Percentiles rank a stretch among this genome's conserved stretches.
Evolutionary conservation across 2,888 invertebrate genomes (phyloP).

Genomic region (Meloe dianella): DNA sequence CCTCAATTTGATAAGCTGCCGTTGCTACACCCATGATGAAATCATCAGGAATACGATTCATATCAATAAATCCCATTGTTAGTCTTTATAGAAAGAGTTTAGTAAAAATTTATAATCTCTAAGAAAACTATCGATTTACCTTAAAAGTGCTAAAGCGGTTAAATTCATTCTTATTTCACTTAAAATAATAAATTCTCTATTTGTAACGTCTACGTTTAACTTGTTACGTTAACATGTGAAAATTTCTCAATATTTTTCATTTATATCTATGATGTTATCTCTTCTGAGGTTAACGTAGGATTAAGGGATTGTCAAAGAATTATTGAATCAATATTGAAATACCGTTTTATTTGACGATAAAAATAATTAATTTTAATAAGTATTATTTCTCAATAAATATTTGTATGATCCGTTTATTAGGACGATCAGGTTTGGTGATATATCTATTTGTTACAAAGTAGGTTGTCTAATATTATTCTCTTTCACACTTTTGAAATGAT

Average conservation of each 20-base stretch:
- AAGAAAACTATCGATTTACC: neutral
- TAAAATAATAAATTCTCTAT: neutral
- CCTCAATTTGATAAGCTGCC: constrained; percentile 53
- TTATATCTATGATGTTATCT: neutral
- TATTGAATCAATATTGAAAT: neutral
- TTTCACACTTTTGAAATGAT: no score
- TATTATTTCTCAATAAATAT: no score
- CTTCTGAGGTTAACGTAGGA: neutral
- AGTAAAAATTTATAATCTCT: neutral
- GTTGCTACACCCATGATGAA: constrained; percentile 43
- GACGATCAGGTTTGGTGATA: no score
- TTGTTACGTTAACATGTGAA: neutral
- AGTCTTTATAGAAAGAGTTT: neutral
- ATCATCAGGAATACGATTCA: constrained; percentile 33
- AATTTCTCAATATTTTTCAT: neutral
- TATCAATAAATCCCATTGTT: neutral
- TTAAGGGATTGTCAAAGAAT: neutral
- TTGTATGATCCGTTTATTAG: no score
- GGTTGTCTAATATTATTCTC: no score
- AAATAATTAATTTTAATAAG: no score
- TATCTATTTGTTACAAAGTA: no score
- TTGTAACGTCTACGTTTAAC: neutral
- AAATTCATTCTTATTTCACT: neutral
- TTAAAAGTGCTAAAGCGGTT: neutral
- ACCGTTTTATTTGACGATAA: neutral